Evolutionary conservation across 2,113 vertebrate genomes (phyloP), one percentile per base, ranked within the genome.

Genomic region (Gallinago media): DNA sequence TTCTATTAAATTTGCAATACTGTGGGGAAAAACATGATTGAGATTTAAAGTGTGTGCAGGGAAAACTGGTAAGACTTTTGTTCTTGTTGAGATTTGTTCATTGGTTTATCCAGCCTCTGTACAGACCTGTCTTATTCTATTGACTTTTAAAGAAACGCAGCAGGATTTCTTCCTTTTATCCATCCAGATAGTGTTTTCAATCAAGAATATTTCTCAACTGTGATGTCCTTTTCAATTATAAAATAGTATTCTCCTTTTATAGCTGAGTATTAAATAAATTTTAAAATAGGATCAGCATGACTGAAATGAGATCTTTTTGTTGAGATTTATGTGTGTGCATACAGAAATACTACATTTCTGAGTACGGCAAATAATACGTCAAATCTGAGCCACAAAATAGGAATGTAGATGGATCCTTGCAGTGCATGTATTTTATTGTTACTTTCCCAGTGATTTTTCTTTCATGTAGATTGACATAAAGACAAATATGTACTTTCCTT

Each of bases 401-500:
- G 68, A 92, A 91, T 81, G 81, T 79, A 92, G 94, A 94, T 94
- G 86, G 68, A 95, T 97, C 58, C 58, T 93, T 92, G 92, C 70
- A 75, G 83, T 81, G 80, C 42, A 8, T 67, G 36, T 95, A 61
- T 96, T 96, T 96, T 93, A 95, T 86, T 90, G 80, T 95, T 96
- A 40, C 76, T 94, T 94, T 95, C 62, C 72, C 27, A 46, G 92
- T 91, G 95, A 97, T 95, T 96, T 95, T 93, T 96, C 96, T 96
- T 96, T 96, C 88, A 91, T 49, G 65, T 73, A 91, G 94, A 91
- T 94, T 96, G 96, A 97, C 95, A 86, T 92, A 92, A 95, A 96
- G 96, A 94, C 96, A 97, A 96, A 96, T 96, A 96, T 70, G 83
- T 95, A 88, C 94, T 96, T 96, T 95, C 88, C 66, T 94, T 89